Percentiles rank a stretch among this genome's conserved stretches.
These are phyloP conservation scores for Macroramphosus scolopax DNA, from an alignment of 2,797 vertebrate species.

Conservation along the genomic window DNA sequence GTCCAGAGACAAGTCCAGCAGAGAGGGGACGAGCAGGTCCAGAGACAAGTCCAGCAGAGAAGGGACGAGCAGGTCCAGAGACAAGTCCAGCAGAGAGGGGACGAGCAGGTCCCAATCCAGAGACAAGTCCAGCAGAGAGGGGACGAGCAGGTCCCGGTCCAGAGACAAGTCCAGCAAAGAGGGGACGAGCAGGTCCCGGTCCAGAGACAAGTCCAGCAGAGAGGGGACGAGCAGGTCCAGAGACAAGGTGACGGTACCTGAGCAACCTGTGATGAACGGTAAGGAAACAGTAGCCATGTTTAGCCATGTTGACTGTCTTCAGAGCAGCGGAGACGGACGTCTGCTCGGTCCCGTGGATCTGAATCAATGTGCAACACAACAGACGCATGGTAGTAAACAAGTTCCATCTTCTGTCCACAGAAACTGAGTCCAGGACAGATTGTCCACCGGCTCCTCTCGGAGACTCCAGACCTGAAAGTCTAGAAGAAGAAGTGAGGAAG, in stretches of 20 bases:
- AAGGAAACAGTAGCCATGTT: no score
- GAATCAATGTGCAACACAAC: no score
- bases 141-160: not conserved
- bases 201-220: not conserved
- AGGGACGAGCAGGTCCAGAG: not conserved
- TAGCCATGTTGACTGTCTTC: no score
- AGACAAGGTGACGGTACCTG: not conserved
- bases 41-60: no score
- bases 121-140: no score
- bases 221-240: not conserved
- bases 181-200: not conserved
- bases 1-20: conserved; percentile 1
- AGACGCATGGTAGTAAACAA: no score
- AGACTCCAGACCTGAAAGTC: conserved; percentile 10
- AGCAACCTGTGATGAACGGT: conserved; percentile 13
- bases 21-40: no score
- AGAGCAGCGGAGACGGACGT: no score
- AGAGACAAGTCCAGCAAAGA: no score
- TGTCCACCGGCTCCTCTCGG: not conserved
- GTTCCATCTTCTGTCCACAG: conserved; percentile 12
- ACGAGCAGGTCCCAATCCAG: no score
- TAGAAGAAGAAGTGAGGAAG: not conserved
- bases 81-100: no score
- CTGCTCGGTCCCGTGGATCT: no score
- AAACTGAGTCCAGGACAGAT: conserved; percentile 10